Base-by-base conservation (phyloP, 2,888 invertebrate species). In the Rotaria socialis region DNA sequence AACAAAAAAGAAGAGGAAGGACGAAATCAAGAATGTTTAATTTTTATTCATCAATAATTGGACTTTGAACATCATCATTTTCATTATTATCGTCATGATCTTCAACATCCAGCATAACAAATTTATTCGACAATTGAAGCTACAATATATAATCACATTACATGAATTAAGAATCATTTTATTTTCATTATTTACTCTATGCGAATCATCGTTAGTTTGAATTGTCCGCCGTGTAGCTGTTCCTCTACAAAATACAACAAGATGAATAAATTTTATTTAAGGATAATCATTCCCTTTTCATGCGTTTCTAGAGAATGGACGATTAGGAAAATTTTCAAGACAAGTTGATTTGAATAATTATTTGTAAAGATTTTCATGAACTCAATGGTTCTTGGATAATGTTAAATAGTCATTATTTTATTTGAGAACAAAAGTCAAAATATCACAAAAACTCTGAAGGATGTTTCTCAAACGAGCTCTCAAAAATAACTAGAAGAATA, bases 71-170 rank as follows among this genome's bases (percentile, higher is more conserved):
- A 27, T 67, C 67, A 35, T 67, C 35, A 67, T 67, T 19, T 67
- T 67, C 67, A 67, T 50, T 50, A 50, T 67, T 27, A 11, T 67
- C 67, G 2, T 67, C 35, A 16, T 16, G 35, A 67, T 27, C 67
- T 16, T 67, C 67, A 35, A 35, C 35, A 6, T 35, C 16, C 16
- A 67, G 67, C 67, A 67, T 67, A 27, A 35, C 14, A 19, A 67
- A 67, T 67, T 67, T 67, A 67, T 67, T 67, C 4, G 67, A 67
- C 19, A 67, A 67, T 67, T 35, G 67, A 35, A 67, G 67, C 67
- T 67, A 67, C 3, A 67, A 2, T 2, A 67, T 22, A 52, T 16
- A 52, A 35, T 35, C 27, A n/a, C 5, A 60, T 60, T 60, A 1
- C 27, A 16, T 16, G 10, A 3, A 10, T 19, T 67, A 19, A 35